Evolutionary conservation across 2,113 vertebrate genomes (phyloP).

Genomic region (Osmerus mordax): DNA sequence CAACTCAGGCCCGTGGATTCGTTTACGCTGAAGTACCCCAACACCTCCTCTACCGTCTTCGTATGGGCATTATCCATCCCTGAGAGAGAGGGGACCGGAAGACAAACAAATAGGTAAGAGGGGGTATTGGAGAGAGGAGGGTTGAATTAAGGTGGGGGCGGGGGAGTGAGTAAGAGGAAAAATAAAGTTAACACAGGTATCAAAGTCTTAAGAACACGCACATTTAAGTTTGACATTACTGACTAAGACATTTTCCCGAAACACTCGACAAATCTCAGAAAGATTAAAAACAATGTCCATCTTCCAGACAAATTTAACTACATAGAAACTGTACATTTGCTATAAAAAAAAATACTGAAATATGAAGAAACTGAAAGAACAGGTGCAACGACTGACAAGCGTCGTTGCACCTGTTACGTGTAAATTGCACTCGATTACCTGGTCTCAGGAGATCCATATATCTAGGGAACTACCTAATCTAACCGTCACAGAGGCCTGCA

Average conservation of each 20-base stretch:
- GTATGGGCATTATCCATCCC: slow-evolving; percentile 80
- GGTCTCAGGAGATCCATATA: not conserved
- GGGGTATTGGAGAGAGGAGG: not conserved
- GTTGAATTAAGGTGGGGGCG: not conserved
- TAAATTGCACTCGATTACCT: slow-evolving; percentile 13
- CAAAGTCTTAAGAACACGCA: too few species aligned
- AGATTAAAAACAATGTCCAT: not conserved
- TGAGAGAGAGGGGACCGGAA: slow-evolving; percentile 15
- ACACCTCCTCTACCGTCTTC: slow-evolving; percentile 78
- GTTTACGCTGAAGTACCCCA: slow-evolving; percentile 71
- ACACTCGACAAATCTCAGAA: not conserved
- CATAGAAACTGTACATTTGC: too few species aligned
- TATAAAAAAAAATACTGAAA: too few species aligned
- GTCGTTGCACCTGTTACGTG: slow-evolving; percentile 9
- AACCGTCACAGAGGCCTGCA: too few species aligned
- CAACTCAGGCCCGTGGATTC: slow-evolving; percentile 76
- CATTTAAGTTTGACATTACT: too few species aligned
- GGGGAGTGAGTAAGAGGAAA: not conserved
- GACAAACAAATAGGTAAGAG: not conserved
- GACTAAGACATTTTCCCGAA: too few species aligned
- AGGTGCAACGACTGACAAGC: not conserved
- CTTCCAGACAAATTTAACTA: too few species aligned
- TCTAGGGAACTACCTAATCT: too few species aligned
- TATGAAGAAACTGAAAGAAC: not conserved
- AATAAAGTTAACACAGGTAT: too few species aligned